Percentiles rank a stretch among this genome's conserved stretches.
Evolutionary conservation across 2,797 vertebrate species (phyloP).

Genomic region (Pteropus rufus): DNA sequence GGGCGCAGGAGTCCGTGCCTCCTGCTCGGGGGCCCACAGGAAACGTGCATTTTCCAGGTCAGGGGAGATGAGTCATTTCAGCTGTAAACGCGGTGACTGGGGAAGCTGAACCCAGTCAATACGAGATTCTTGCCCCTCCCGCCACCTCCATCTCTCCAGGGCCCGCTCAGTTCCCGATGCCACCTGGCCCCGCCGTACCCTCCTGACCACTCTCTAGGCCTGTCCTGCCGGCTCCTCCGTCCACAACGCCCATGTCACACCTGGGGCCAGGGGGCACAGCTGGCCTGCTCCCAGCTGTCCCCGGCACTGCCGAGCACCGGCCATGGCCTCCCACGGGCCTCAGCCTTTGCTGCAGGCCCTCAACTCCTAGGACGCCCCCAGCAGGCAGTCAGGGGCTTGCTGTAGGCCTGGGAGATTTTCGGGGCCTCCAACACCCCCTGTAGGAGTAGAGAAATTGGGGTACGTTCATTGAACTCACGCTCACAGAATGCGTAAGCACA

Average conservation of each 20-base stretch:
- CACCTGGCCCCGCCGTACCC: neutral
- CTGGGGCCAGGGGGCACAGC: neutral
- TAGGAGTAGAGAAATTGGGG: neutral
- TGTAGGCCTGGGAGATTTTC: neutral
- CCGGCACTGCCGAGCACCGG: neutral
- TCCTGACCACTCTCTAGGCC: neutral
- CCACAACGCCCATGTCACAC: fast-evolving
- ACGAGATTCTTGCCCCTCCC: neutral
- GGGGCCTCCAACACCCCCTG: neutral
- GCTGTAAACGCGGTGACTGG: neutral
- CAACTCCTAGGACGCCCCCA: neutral
- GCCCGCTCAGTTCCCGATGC: neutral
- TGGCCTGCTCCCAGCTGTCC: neutral
- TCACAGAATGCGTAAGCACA: neutral
- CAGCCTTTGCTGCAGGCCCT: neutral
- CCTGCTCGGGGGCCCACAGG: neutral
- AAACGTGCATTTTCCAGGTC: neutral
- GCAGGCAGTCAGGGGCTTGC: neutral
- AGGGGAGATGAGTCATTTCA: neutral
- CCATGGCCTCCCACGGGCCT: neutral
- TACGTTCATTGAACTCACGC: neutral
- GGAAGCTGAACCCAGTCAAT: neutral
- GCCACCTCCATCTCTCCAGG: neutral
- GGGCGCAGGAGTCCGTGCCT: neutral
- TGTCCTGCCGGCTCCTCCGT: neutral